Evolutionary conservation across 2,113 vertebrate species (phyloP), one percentile per base, ranked within the genome.

Genomic region (Raja brachyura): DNA sequence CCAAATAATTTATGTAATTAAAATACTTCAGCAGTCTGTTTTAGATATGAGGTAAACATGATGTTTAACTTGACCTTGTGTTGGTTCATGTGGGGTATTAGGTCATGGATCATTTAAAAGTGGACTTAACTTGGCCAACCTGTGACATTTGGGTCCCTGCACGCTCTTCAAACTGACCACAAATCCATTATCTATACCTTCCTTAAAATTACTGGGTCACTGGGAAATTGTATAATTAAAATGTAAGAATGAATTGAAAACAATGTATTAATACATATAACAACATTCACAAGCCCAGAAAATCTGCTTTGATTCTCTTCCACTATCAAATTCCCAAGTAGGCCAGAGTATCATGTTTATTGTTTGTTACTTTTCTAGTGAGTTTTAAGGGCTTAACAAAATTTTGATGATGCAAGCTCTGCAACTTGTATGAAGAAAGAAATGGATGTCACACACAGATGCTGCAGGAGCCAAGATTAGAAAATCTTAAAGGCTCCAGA

Each of bases 361-460:
- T 28, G 2, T 68, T 68, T 39, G 88, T 73, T 7, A 92, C n/a
- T 22, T 48, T 88, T 88, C 61, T 33, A 90, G 61, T 90, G 86
- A 33, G 86, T 39, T 70, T 10, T 66, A 61, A 33, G 4, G n/a
- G 14, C 63, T 10, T 90, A 22, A 9, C 20, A 68, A 90, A 90
- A 8, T 31, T 90, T 11, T 86, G 66, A 90, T 63, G 14, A 39
- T 22, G 14, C 3, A 66, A 90, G 61, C 86, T 90, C 31, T 90
- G 59, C 11, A 73, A 20, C 66, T 33, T 6, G 63, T 0, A 92
- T 39, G 88, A 92, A 66, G 33, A 73, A 48, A 73, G 18, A 92
- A 90, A 90, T 92, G 31, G 10, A 48, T 73, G 66, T 92, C 63
- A 92, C 88, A 92, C 39, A 31, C 31, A 25, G 31, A 63, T 92